Conservation (phyloP, 23 tunicate genomes). For the Clavelina lepadiformis region DNA sequence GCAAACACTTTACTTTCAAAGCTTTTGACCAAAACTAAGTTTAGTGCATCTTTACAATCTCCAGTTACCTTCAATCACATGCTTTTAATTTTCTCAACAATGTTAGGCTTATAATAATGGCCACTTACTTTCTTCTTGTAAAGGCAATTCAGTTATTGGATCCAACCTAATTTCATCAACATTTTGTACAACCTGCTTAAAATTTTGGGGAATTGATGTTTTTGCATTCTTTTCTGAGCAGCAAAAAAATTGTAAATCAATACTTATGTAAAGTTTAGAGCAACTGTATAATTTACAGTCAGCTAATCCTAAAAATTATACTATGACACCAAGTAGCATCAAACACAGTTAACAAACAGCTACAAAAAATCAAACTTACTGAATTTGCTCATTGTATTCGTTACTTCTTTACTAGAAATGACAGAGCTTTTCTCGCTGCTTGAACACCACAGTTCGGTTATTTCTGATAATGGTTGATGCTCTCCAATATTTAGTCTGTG, state of each 20-base stretch:
- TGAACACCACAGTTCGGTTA: conserved; percentile 49
- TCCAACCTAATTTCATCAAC: no score
- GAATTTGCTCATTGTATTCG: background rate
- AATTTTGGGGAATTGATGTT: no score
- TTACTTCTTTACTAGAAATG: background rate
- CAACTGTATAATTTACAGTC: background rate
- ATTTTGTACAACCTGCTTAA: no score
- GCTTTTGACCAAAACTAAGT: no score
- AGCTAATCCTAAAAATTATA: no score
- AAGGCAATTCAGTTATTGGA: no score
- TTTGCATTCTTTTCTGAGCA: background rate
- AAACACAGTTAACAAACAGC: background rate
- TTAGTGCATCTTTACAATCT: no score
- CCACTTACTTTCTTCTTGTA: no score
- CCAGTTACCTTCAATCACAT: no score
- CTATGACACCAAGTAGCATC: background rate
- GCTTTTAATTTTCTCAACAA: no score
- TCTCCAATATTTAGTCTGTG: conserved; percentile 1
- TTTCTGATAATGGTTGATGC: conserved; percentile 34
- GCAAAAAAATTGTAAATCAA: background rate
- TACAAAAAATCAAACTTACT: background rate
- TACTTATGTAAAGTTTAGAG: background rate
- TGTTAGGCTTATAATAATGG: no score
- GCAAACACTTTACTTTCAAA: no score
- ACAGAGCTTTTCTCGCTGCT: conserved; percentile 24